Conservation (phyloP, 2,888 invertebrate species). For the Psylliodes chrysocephalus region DNA sequence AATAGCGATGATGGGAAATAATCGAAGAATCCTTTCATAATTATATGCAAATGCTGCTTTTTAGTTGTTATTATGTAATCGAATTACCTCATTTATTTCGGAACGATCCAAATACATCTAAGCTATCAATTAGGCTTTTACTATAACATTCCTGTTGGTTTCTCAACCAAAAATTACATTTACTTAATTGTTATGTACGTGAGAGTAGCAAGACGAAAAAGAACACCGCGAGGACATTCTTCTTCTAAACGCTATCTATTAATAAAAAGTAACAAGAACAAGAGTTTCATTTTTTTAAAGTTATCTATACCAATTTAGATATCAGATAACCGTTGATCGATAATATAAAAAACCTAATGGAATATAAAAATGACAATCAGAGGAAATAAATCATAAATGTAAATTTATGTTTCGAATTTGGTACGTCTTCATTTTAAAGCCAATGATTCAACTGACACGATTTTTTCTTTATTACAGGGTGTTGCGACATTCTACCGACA, state of each 20-base stretch:
- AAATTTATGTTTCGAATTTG: too few species aligned
- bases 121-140: conserved; percentile 44
- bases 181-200: conserved; percentile 20
- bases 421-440: too few species aligned
- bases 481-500: too few species aligned
- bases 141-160: conserved; percentile 39
- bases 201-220: not conserved
- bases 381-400: too few species aligned
- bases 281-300: too few species aligned
- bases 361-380: too few species aligned
- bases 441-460: too few species aligned
- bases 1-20: conserved; percentile 57
- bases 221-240: conserved; percentile 3
- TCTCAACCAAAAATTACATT: conserved; percentile 37
- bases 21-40: conserved; percentile 47
- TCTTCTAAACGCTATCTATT: not conserved
- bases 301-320: too few species aligned
- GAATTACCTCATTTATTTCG: conserved; percentile 56
- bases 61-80: conserved; percentile 57
- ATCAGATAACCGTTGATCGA: too few species aligned
- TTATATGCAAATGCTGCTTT: conserved; percentile 55
- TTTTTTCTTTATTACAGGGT: too few species aligned
- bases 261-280: not conserved
- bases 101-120: conserved; percentile 49
- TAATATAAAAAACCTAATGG: too few species aligned